Evolutionary conservation across 1,140 invertebrate species (phyloP), one percentile per base, ranked within the genome.

Genomic region (Tetramorium alpestre): DNA sequence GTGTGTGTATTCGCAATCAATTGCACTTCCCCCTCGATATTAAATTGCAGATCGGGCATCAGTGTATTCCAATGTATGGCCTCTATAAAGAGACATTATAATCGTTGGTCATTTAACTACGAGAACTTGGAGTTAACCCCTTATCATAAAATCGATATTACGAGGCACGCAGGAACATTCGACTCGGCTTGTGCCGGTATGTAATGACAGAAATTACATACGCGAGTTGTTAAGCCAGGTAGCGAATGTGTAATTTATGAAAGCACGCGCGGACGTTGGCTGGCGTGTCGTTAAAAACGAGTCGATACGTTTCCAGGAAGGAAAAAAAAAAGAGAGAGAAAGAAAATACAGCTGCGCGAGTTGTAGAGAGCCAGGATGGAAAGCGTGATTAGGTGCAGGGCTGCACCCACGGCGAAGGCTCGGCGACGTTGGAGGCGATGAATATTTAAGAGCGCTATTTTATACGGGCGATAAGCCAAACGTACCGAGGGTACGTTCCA

Each of bases 211-310:
- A 67, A 87, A 84, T 90, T 90, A 89, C 65, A 69, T 69, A 69
- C 60, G 81, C 89, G 67, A 87, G 60, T 49, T 49, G 82, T 38
- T 70, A 56, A 60, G 73, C 65, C 58, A 60, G 67, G 69, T 56
- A n/a, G 80, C 51, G 85, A 77, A 89, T 89, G 88, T 89, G 62
- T 87, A 89, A 90, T 90, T 90, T 73, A 87, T 89, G 77, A 85
- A 85, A 89, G 73, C 77, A 62, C 65, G 72, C 67, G 51, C 76
- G 72, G 67, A 60, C 28, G 6, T 54, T 38, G 84, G 25, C 64
- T 75, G 85, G 33, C 85, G 88, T 87, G 85, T 87, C 77, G 85
- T 89, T 90, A 87, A 87, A 90, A 90, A 69, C 84, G 28, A 86
- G 56, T 90, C 89, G 33, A 87, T 87, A 86, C 51, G 56, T 65